phyloP scores from a whole-genome alignment of 64 coral and sea anemone species.

The Exaiptasia diaphana region DNA sequence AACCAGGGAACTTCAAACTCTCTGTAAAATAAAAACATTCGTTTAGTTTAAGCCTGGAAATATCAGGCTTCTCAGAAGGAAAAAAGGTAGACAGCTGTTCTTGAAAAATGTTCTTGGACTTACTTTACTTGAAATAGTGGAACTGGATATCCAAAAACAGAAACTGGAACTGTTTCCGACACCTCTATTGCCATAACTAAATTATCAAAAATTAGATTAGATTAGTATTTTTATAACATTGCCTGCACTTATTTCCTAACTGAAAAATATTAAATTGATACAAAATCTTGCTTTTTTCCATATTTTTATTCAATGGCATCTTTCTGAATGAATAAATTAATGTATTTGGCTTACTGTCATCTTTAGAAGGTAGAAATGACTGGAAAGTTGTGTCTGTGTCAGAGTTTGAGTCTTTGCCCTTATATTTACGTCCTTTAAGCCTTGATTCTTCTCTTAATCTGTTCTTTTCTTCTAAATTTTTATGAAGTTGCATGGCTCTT shows the following conservation, averaged over 20 bases:
- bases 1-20: slow-evolving; percentile 99
- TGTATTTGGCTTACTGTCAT: slow-evolving; percentile 54
- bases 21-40: slow-evolving; percentile 30
- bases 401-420: slow-evolving; percentile 38
- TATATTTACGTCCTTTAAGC: slow-evolving; percentile 74
- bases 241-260: too few relatives aligned
- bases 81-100: too few relatives aligned
- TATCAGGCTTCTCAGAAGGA: too few relatives aligned
- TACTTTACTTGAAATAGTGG: slow-evolving; percentile 78
- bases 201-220: not conserved
- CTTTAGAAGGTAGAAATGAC: slow-evolving; percentile 69
- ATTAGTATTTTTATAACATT: not conserved
- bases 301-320: not conserved
- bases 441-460: slow-evolving; percentile 85
- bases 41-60: too few relatives aligned
- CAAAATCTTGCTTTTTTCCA: not conserved
- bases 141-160: slow-evolving; percentile 86
- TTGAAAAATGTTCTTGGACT: too few relatives aligned
- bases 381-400: slow-evolving; percentile 52
- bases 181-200: slow-evolving; percentile 93
- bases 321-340: too few relatives aligned
- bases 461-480: slow-evolving; percentile 83
- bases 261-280: too few relatives aligned
- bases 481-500: slow-evolving; percentile 73
- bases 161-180: slow-evolving; percentile 91